Conservation (phyloP, 2,888 invertebrate species). For the Pegoplata infirma region DNA sequence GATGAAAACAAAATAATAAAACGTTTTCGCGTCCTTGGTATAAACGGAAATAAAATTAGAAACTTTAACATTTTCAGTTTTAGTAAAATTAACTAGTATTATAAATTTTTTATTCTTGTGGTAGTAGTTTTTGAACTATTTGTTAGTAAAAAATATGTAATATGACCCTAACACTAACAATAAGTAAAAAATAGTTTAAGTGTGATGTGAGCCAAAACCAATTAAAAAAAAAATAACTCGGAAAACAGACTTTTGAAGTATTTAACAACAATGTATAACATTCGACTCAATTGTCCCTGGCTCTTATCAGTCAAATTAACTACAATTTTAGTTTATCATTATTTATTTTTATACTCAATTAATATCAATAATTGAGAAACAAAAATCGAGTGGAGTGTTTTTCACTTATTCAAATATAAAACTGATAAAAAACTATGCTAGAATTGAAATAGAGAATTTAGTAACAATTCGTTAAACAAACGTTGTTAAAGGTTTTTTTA, state of each 20-base stretch:
- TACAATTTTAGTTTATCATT: neutral
- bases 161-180: too few species aligned
- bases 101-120: too few species aligned
- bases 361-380: neutral
- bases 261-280: neutral
- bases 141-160: too few species aligned
- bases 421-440: constrained; percentile 18
- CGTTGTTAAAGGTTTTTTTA: neutral
- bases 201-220: too few species aligned
- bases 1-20: too few species aligned
- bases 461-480: constrained; percentile 31
- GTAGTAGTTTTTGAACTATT: too few species aligned
- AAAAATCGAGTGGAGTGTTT: neutral
- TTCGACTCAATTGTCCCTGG: neutral
- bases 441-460: constrained; percentile 1
- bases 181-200: too few species aligned
- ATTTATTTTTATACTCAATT: neutral
- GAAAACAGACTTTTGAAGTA: too few species aligned
- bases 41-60: too few species aligned
- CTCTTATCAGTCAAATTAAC: neutral
- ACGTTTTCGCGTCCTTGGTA: too few species aligned
- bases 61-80: too few species aligned
- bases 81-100: too few species aligned
- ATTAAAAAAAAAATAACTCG: neutral
- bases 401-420: constrained; percentile 1